phyloP scores from a whole-genome alignment of 2,113 vertebrate species.

The Strix aluco region DNA sequence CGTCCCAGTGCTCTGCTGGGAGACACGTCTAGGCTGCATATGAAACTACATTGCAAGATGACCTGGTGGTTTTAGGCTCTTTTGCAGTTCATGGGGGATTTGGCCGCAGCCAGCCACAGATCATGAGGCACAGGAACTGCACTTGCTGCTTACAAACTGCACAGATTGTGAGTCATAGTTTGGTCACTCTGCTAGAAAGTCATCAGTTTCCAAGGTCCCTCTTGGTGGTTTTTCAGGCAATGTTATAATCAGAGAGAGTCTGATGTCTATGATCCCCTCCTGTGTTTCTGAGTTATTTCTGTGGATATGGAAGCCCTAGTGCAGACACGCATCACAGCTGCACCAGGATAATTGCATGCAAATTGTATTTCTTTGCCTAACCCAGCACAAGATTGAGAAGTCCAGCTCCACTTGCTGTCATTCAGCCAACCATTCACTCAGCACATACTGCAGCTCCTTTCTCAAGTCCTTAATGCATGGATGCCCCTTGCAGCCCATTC shows the following conservation, averaged over 20 bases:
- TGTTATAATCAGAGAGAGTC: neutral
- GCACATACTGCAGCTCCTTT: neutral
- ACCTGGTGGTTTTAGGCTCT: neutral
- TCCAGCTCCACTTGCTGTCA: neutral
- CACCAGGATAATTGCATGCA: neutral
- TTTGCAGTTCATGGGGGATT: neutral
- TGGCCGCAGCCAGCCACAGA: neutral
- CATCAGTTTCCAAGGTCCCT: neutral
- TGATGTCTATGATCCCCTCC: neutral
- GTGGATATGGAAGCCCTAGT: neutral
- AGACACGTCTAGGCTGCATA: neutral
- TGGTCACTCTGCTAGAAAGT: neutral
- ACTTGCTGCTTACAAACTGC: neutral
- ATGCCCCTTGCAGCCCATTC: neutral
- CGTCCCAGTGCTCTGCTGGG: neutral
- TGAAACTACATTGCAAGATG: neutral
- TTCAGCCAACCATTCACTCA: neutral
- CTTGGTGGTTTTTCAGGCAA: rapidly evolving
- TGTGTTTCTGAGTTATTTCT: neutral
- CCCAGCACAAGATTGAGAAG: neutral
- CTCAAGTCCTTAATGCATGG: neutral
- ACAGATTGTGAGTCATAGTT: neutral
- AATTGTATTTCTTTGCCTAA: neutral
- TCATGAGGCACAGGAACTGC: neutral
- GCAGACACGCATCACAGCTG: neutral